phyloP scores from a whole-genome alignment of 2,888 invertebrate species.

The Phania funesta region DNA sequence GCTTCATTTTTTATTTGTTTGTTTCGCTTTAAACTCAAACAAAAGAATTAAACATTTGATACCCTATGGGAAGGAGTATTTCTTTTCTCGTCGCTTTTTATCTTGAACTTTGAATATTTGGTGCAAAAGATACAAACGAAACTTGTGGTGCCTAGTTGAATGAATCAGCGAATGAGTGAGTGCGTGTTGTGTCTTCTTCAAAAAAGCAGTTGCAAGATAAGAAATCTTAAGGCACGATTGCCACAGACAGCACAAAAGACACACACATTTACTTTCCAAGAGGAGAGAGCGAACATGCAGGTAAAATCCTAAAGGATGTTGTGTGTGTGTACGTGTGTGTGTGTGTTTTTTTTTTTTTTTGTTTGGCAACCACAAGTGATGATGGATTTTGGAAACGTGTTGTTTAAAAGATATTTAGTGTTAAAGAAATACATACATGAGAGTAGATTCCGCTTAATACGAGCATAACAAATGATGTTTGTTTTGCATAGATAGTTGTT shows the following conservation, averaged over 20 bases:
- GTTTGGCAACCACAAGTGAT: slow-evolving; percentile 66
- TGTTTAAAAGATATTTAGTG: slow-evolving; percentile 66
- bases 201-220: slow-evolving; percentile 51
- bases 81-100: neutral
- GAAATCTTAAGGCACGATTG: slow-evolving; percentile 63
- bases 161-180: neutral
- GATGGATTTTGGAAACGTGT: slow-evolving; percentile 77
- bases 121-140: slow-evolving; percentile 37
- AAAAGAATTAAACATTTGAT: slow-evolving; percentile 61
- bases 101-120: slow-evolving; percentile 31
- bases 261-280: neutral
- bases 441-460: slow-evolving; percentile 16
- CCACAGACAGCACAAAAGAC: slow-evolving; percentile 41
- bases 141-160: neutral
- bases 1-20: neutral
- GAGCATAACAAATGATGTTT: slow-evolving; percentile 65
- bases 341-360: neutral
- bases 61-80: slow-evolving; percentile 3
- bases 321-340: neutral
- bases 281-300: neutral
- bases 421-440: slow-evolving; percentile 57
- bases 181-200: slow-evolving; percentile 25
- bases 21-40: neutral
- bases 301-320: slow-evolving; percentile 16
- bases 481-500: slow-evolving; percentile 33